Conservation (phyloP, 2,888 invertebrate genomes). For the Tuta absoluta region DNA sequence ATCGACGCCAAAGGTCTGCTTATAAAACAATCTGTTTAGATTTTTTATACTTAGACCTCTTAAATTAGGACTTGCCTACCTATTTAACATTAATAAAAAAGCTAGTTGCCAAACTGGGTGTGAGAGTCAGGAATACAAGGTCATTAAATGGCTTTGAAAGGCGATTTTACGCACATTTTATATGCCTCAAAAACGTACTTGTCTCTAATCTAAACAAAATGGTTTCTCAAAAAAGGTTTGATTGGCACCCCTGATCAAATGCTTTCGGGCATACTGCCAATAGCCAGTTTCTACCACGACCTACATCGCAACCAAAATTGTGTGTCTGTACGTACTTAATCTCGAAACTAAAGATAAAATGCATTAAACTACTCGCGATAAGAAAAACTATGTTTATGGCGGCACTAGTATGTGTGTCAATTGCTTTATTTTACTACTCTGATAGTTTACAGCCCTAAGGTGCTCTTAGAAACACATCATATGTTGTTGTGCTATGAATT, state of each 20-base stretch:
- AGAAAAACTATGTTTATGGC: conserved; percentile 25
- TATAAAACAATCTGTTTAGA: no score
- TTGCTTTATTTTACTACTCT: conserved; percentile 15
- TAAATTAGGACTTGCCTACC: no score
- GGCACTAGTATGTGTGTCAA: conserved; percentile 16
- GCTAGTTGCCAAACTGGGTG: no score
- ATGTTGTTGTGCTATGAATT: no score
- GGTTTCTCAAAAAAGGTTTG: not conserved
- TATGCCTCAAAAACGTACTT: not conserved
- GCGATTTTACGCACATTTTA: no score
- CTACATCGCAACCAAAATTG: conserved; percentile 12
- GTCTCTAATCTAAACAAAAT: not conserved
- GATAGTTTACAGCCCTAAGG: not conserved
- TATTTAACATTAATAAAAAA: no score
- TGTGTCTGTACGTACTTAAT: not conserved
- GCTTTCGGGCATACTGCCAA: conserved; percentile 18
- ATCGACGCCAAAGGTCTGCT: no score
- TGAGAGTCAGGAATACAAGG: no score
- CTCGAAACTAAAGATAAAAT: not conserved
- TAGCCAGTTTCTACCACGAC: conserved; percentile 12
- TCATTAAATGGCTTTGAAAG: no score
- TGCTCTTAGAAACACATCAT: not conserved
- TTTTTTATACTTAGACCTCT: no score
- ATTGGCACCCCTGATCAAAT: not conserved
- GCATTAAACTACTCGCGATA: conserved; percentile 5